Evolutionary conservation across 2,888 invertebrate species (phyloP).

Genomic region (Autographa pulchrina): DNA sequence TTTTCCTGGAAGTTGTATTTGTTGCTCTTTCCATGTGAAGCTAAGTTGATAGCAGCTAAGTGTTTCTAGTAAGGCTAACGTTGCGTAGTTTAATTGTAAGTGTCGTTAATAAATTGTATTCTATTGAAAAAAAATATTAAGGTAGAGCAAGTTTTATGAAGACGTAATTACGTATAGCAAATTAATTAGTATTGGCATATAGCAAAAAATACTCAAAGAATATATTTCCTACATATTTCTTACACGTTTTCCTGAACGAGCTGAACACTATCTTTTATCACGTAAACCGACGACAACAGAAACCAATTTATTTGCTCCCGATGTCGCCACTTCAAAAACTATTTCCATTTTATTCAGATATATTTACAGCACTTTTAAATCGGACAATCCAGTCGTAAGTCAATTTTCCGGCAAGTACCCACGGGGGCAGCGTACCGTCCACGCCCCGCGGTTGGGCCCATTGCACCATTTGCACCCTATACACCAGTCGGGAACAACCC

Average conservation of each 20-base stretch:
- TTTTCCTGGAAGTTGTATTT: neutral
- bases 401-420: slow-evolving; percentile 55
- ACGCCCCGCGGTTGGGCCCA: slow-evolving; percentile 32
- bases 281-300: neutral
- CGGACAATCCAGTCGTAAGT: slow-evolving; percentile 13
- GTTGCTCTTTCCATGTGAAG: too few relatives aligned
- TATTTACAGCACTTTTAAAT: slow-evolving; percentile 33
- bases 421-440: slow-evolving; percentile 30
- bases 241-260: neutral
- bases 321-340: neutral
- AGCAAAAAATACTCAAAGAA: too few relatives aligned
- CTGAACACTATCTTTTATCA: neutral
- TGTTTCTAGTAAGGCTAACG: neutral
- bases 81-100: neutral
- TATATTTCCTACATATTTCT: too few relatives aligned
- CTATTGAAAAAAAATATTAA: neutral
- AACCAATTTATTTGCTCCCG: neutral
- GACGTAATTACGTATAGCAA: neutral
- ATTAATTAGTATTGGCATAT: too few relatives aligned
- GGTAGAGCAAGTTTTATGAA: neutral
- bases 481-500: slow-evolving; percentile 39
- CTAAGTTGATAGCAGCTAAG: neutral
- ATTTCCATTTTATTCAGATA: slow-evolving; percentile 15
- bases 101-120: neutral
- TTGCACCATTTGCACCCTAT: slow-evolving; percentile 51